These are phyloP conservation scores for Furcifer pardalis DNA, from an alignment of 2,797 vertebrate species.

Conservation along the genomic window DNA sequence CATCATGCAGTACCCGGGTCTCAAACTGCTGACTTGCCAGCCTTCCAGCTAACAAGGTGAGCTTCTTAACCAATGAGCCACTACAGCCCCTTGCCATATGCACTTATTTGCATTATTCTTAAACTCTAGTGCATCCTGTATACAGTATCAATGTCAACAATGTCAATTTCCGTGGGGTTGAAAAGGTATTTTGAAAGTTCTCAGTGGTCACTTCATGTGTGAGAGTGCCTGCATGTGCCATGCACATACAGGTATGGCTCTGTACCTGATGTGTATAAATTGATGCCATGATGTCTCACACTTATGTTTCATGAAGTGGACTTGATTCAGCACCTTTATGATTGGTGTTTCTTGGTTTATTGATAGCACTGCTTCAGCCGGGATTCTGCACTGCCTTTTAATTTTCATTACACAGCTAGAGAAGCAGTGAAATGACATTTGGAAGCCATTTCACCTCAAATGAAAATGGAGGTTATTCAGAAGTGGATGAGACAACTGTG, in stretches of 20 bases:
- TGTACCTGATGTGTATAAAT: no score
- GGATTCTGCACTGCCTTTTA: conserved; percentile 52
- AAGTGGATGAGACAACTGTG: conserved; percentile 42
- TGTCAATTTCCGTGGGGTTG: background rate
- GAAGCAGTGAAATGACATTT: conserved; percentile 65
- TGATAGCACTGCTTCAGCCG: conserved; percentile 43
- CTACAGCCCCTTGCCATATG: no score
- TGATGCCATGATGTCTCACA: no score
- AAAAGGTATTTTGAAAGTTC: background rate
- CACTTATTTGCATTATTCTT: background rate
- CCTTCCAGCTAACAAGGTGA: no score
- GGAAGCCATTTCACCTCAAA: conserved; percentile 56
- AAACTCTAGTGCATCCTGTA: background rate
- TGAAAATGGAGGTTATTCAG: conserved; percentile 45
- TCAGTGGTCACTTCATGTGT: no score
- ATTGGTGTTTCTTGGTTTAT: conserved; percentile 47
- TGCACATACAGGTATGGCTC: no score
- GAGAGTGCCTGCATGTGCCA: no score
- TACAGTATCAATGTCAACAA: background rate
- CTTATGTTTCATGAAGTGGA: no score
- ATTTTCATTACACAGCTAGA: conserved; percentile 54
- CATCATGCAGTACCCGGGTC: no score
- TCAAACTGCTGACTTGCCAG: no score
- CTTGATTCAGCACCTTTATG: conserved; percentile 24
- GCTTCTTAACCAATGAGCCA: no score